Evolutionary conservation across 2,888 invertebrate species (phyloP).

Genomic region (Agrenia bidenticulata): DNA sequence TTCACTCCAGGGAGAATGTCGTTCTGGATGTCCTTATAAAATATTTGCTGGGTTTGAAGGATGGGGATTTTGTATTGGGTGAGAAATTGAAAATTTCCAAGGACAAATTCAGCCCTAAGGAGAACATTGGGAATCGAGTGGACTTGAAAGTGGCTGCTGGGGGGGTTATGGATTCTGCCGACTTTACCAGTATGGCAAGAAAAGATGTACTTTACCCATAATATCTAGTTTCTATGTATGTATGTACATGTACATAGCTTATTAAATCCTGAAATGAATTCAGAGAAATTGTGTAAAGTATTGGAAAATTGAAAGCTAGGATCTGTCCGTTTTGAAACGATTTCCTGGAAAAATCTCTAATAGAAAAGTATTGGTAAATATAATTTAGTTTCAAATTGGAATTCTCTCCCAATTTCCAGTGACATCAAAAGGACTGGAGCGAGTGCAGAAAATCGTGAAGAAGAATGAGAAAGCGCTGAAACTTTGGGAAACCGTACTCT

Average conservation of each 20-base stretch:
- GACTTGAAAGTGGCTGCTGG: not conserved
- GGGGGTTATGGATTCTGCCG: constrained; percentile 3
- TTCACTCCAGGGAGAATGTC: constrained; percentile 27
- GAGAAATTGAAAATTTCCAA: constrained; percentile 18
- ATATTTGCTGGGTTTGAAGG: constrained; percentile 21
- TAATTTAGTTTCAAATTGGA: no score
- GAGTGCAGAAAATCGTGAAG: not conserved
- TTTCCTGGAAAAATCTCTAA: no score
- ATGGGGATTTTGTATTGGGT: constrained; percentile 4
- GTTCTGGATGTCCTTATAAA: constrained; percentile 30
- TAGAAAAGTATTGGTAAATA: no score
- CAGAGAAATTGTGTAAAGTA: no score
- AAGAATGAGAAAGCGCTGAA: not conserved
- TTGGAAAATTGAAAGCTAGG: no score
- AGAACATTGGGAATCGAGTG: not conserved
- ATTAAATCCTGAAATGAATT: not conserved
- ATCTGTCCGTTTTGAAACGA: no score
- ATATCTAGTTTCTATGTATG: no score
- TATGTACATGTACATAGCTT: no score
- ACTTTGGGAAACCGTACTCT: constrained; percentile 10
- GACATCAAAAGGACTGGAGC: not conserved
- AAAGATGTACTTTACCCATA: no score
- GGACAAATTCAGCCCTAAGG: constrained; percentile 14
- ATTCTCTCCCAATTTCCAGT: no score
- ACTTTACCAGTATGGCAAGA: constrained; percentile 7